These are phyloP conservation scores for Muntiacus muntjak DNA, from an alignment of 2,113 vertebrate genomes.

Conservation along the genomic window DNA sequence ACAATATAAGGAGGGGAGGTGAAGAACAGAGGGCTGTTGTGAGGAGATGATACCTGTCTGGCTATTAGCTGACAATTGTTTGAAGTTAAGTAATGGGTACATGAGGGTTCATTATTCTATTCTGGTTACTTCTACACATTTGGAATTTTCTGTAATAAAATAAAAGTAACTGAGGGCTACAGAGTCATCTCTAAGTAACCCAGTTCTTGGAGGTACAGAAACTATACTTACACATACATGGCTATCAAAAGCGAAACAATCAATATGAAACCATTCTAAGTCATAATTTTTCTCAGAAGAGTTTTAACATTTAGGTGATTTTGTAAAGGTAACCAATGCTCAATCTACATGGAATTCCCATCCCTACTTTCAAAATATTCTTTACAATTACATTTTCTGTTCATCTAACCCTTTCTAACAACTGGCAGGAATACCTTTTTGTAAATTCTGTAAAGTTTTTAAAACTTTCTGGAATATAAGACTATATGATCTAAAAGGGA, in stretches of 20 bases:
- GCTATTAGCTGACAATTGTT: neutral
- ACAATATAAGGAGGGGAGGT: neutral
- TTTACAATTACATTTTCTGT: neutral
- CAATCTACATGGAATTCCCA: neutral
- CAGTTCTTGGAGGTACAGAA: neutral
- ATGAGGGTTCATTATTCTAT: neutral
- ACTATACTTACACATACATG: neutral
- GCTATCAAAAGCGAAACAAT: neutral
- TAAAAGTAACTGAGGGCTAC: neutral
- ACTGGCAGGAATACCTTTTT: neutral
- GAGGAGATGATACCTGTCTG: neutral
- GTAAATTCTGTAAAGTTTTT: neutral
- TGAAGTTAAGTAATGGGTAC: neutral
- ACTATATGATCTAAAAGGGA: neutral
- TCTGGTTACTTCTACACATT: neutral
- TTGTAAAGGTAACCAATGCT: neutral
- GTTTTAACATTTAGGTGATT: neutral
- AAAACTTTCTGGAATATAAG: constrained; percentile 4
- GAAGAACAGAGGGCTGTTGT: neutral
- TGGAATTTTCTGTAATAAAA: constrained; percentile 19
- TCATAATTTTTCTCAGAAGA: neutral
- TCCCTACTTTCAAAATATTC: neutral
- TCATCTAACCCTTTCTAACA: neutral
- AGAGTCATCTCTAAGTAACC: neutral
- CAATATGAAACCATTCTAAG: neutral